These are phyloP conservation scores for Cataglyphis hispanica DNA, from an alignment of 1,140 invertebrate genomes.

Conservation along the genomic window DNA sequence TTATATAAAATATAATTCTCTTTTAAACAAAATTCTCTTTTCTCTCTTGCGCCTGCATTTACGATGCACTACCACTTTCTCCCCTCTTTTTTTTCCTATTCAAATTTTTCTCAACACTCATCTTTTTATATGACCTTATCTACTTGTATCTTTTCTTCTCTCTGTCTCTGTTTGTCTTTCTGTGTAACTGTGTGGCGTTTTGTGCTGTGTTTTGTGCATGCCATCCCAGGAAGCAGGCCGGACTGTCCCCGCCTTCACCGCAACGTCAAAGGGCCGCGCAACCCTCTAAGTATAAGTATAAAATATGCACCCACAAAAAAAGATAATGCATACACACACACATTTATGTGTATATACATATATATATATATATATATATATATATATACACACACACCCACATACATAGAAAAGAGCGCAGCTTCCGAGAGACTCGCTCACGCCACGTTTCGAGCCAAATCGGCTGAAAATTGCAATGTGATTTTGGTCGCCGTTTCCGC, in stretches of 20 bases:
- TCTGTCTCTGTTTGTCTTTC: constrained; percentile 84
- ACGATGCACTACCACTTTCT: constrained; percentile 30
- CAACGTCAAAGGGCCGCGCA: constrained; percentile 86
- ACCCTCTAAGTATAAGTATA: constrained; percentile 86
- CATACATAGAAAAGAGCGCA: not conserved
- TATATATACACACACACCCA: not conserved
- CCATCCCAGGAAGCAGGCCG: constrained; percentile 86
- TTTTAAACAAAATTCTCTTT: not conserved
- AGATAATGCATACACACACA: constrained; percentile 4
- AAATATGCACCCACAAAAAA: constrained; percentile 73
- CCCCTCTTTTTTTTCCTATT: constrained; percentile 61
- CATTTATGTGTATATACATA: not conserved
- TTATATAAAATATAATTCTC: constrained; percentile 25
- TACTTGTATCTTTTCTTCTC: constrained; percentile 71
- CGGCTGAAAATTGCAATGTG: constrained; percentile 6
- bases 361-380: not conserved
- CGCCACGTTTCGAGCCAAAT: constrained; percentile 30
- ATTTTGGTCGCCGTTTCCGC: constrained; percentile 22
- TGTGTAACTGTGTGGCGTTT: constrained; percentile 86
- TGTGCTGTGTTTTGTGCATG: constrained; percentile 87
- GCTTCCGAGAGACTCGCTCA: constrained; percentile 13
- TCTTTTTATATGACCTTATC: constrained; percentile 26
- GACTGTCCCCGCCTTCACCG: constrained; percentile 86
- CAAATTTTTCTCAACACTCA: constrained; percentile 31
- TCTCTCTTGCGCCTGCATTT: constrained; percentile 36